Percentiles rank a stretch among this genome's conserved stretches.
phyloP scores from a whole-genome alignment of 2,888 invertebrate genomes.

The Homarus gammarus region DNA sequence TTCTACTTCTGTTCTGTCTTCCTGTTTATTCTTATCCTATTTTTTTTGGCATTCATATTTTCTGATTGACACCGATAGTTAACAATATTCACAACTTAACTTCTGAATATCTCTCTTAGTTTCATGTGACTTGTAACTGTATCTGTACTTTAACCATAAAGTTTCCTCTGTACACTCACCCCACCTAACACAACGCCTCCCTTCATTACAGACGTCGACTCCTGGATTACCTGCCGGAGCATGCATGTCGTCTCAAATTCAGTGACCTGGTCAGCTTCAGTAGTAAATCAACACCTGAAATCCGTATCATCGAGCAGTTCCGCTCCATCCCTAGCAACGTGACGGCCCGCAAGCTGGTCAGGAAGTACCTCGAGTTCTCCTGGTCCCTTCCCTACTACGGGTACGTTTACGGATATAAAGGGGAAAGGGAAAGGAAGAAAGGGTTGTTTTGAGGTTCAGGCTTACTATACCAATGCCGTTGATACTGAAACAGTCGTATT shows the following conservation, averaged over 20 bases:
- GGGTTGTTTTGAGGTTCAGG: no score
- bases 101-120: neutral
- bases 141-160: neutral
- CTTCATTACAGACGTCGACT: constrained; percentile 84
- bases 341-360: constrained; percentile 89
- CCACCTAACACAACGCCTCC: neutral
- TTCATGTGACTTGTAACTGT: neutral
- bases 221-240: constrained; percentile 87
- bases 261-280: constrained; percentile 79
- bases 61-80: no score
- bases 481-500: no score
- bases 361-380: constrained; percentile 94
- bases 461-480: no score
- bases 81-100: no score
- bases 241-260: constrained; percentile 84
- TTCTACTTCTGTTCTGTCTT: neutral
- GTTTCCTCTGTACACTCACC: neutral
- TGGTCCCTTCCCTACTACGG: constrained; percentile 95
- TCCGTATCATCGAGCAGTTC: constrained; percentile 90
- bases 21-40: neutral
- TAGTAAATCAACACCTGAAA: constrained; percentile 85
- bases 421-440: no score
- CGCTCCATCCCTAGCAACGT: constrained; percentile 86
- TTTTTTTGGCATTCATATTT: neutral
- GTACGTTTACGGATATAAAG: no score